phyloP scores from a whole-genome alignment of 2,797 vertebrate genomes.

The Protonibea diacanthus region DNA sequence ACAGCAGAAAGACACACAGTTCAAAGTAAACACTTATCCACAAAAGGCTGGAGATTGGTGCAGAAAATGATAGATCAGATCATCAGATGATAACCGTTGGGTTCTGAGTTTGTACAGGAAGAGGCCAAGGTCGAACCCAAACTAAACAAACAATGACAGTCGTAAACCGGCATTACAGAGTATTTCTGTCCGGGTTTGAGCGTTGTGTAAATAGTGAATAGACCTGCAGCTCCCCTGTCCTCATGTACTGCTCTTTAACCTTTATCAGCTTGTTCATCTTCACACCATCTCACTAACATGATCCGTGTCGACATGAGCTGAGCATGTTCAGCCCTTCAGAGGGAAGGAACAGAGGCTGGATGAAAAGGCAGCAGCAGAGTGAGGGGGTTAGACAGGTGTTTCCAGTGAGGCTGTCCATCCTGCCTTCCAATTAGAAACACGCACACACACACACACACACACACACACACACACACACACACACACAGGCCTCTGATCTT shows the following conservation, averaged over 20 bases:
- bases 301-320: slow-evolving; percentile 43
- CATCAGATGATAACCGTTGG: too few relatives aligned
- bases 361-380: slow-evolving; percentile 43
- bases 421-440: slow-evolving; percentile 45
- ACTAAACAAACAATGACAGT: too few relatives aligned
- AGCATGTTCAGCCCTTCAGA: slow-evolving; percentile 24
- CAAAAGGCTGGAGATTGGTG: too few relatives aligned
- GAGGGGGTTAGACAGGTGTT: slow-evolving; percentile 60
- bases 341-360: slow-evolving; percentile 51
- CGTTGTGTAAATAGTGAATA: neutral
- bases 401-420: slow-evolving; percentile 44
- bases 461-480: slow-evolving; percentile 15
- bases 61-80: too few relatives aligned
- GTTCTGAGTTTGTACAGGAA: too few relatives aligned
- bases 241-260: neutral
- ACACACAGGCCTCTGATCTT: slow-evolving; percentile 11
- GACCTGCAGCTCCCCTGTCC: neutral
- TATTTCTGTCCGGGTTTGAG: neutral
- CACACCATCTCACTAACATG: neutral
- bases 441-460: slow-evolving; percentile 15
- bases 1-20: too few relatives aligned
- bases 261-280: neutral
- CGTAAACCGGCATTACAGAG: too few relatives aligned
- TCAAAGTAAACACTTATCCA: too few relatives aligned
- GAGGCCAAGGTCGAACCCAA: too few relatives aligned